These are phyloP conservation scores for Panthera leo DNA, from an alignment of 2,113 vertebrate species.

Conservation along the genomic window DNA sequence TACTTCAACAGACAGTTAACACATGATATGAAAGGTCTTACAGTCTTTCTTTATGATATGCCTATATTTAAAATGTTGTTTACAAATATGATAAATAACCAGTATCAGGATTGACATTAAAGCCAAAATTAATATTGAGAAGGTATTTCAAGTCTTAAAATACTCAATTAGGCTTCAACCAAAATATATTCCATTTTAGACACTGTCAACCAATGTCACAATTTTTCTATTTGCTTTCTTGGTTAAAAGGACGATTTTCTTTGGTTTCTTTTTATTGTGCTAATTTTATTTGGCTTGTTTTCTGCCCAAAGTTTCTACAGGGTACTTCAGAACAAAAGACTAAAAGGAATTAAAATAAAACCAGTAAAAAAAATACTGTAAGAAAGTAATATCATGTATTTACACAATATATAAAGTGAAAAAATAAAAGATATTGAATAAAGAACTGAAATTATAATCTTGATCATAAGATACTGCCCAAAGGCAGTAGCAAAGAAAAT, in stretches of 20 bases:
- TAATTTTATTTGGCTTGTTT: neutral
- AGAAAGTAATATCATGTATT: neutral
- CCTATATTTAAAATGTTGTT: neutral
- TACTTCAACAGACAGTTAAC: neutral
- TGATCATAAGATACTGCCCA: conserved; percentile 5
- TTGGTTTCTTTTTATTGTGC: neutral
- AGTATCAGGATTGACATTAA: neutral
- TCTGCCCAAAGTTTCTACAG: neutral
- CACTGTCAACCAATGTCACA: neutral
- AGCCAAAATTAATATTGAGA: neutral
- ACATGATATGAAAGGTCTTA: neutral
- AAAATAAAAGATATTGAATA: neutral
- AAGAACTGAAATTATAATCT: neutral
- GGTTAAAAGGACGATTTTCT: neutral
- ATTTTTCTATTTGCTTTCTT: neutral
- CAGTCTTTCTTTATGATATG: neutral
- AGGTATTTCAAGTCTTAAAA: neutral
- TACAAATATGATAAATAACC: neutral
- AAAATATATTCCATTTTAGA: neutral
- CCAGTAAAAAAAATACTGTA: neutral
- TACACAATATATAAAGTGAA: neutral
- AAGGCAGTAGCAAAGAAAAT: neutral
- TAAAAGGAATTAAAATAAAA: conserved; percentile 2
- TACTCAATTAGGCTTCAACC: neutral
- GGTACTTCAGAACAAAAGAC: neutral